Conservation (phyloP, 2,888 invertebrate genomes). For the Leptogaster cylindrica region DNA sequence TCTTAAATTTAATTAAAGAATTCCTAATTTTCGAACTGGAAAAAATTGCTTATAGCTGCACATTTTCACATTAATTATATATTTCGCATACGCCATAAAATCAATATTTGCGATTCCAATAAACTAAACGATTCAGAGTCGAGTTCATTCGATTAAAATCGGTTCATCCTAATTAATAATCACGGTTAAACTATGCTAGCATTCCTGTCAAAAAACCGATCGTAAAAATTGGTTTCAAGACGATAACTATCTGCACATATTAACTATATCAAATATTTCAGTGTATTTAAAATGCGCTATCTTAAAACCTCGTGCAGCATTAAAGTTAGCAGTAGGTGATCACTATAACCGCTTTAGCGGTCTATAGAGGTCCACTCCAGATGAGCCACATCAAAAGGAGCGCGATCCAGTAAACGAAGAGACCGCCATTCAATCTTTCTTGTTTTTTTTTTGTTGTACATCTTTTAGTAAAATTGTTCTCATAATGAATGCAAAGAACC, state of each 20-base stretch:
- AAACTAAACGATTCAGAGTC: too few relatives aligned
- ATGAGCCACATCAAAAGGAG: slow-evolving; percentile 36
- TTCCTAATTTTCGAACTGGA: too few relatives aligned
- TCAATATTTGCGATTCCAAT: too few relatives aligned
- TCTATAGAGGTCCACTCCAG: background rate
- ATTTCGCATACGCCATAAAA: too few relatives aligned
- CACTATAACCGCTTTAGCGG: slow-evolving; percentile 1
- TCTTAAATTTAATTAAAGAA: too few relatives aligned
- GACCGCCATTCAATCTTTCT: slow-evolving; percentile 12
- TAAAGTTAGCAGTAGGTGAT: slow-evolving; percentile 33
- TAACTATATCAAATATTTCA: slow-evolving; percentile 3
- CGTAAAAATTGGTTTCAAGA: slow-evolving; percentile 26
- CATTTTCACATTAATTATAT: too few relatives aligned
- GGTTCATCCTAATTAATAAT: slow-evolving; percentile 23
- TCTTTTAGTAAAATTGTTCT: slow-evolving; percentile 15
- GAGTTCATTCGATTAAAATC: slow-evolving; percentile 10
- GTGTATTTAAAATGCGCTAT: background rate
- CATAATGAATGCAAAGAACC: slow-evolving; percentile 36
- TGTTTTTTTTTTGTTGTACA: slow-evolving; percentile 21
- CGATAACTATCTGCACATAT: slow-evolving; percentile 37
- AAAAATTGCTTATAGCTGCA: too few relatives aligned
- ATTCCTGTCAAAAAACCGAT: background rate
- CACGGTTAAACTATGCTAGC: background rate
- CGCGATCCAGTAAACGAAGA: background rate
- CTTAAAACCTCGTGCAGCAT: slow-evolving; percentile 2